Percentiles rank a stretch among this genome's conserved stretches.
Conservation (phyloP, 2,797 vertebrate genomes). For the Bucorvus abyssinicus region DNA sequence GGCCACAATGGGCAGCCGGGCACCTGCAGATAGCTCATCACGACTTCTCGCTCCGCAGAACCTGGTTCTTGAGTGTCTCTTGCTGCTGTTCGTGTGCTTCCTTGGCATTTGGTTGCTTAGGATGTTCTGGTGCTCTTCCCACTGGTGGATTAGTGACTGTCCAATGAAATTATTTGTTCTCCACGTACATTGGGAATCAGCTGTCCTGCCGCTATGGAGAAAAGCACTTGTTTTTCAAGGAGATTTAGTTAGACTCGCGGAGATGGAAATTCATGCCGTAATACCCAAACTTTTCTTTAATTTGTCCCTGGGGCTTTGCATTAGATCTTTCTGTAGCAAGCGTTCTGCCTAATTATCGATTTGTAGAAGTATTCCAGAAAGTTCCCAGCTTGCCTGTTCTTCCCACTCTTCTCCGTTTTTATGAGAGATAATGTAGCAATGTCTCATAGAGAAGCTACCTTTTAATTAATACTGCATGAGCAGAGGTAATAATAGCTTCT, state of each 20-base stretch:
- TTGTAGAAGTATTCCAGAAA: slow-evolving; percentile 45
- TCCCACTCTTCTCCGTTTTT: slow-evolving; percentile 62
- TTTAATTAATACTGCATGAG: slow-evolving; percentile 76
- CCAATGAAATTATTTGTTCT: not conserved
- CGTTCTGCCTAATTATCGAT: not conserved
- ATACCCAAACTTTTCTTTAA: not conserved
- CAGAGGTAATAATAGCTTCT: slow-evolving; percentile 55
- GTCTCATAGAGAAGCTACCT: slow-evolving; percentile 47
- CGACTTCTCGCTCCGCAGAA: not conserved
- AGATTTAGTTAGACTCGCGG: not conserved
- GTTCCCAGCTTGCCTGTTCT: not conserved
- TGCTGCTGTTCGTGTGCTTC: not conserved
- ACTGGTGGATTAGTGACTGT: not conserved
- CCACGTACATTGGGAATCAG: not conserved
- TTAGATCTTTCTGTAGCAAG: not conserved
- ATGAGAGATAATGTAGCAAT: slow-evolving; percentile 59
- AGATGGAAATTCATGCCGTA: too few relatives aligned
- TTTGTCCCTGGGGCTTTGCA: not conserved
- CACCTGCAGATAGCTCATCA: not conserved
- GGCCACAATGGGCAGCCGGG: too few relatives aligned
- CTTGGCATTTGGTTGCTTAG: not conserved
- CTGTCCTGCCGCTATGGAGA: not conserved
- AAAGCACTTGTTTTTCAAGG: not conserved
- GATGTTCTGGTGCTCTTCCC: not conserved
- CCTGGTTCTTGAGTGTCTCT: not conserved